These are phyloP conservation scores for Pseudolycoriella hygida DNA, from an alignment of 2,888 invertebrate species.

Conservation along the genomic window DNA sequence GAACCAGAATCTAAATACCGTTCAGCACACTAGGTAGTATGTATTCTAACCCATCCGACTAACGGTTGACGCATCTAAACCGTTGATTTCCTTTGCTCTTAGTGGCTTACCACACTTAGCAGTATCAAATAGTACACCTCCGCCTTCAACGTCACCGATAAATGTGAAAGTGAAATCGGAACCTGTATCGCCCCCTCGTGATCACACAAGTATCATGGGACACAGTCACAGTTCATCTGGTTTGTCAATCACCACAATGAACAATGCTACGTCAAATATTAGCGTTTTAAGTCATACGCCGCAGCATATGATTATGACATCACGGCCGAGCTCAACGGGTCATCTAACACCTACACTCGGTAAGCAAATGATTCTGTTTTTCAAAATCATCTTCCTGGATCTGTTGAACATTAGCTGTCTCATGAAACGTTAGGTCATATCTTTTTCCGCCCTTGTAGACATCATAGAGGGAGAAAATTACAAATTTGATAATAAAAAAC, in stretches of 20 bases:
- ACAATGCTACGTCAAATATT: conserved; percentile 23
- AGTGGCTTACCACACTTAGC: conserved; percentile 61
- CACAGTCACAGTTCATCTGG: conserved; percentile 13
- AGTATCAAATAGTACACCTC: conserved; percentile 55
- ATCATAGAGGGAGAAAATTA: no score
- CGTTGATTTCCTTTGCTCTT: conserved; percentile 30
- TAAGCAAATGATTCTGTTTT: no score
- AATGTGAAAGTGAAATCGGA: conserved; percentile 87
- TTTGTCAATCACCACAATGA: conserved; percentile 21
- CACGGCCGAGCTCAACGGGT: conserved; percentile 37
- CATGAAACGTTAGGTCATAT: background rate
- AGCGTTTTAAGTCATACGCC: conserved; percentile 36
- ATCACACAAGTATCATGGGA: conserved; percentile 34
- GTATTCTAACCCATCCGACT: background rate
- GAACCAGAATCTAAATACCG: conserved; percentile 48
- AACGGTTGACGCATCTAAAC: conserved; percentile 10
- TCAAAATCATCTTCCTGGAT: conserved; percentile 9
- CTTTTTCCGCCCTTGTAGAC: no score
- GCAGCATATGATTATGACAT: conserved; percentile 29
- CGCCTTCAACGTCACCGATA: conserved; percentile 58
- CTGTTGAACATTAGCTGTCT: background rate
- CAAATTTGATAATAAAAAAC: background rate
- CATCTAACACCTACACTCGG: conserved; percentile 41
- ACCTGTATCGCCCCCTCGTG: conserved; percentile 86
- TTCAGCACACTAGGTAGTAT: conserved; percentile 45